These are phyloP conservation scores for Agrotis puta DNA, from an alignment of 2,888 invertebrate species.

Conservation along the genomic window DNA sequence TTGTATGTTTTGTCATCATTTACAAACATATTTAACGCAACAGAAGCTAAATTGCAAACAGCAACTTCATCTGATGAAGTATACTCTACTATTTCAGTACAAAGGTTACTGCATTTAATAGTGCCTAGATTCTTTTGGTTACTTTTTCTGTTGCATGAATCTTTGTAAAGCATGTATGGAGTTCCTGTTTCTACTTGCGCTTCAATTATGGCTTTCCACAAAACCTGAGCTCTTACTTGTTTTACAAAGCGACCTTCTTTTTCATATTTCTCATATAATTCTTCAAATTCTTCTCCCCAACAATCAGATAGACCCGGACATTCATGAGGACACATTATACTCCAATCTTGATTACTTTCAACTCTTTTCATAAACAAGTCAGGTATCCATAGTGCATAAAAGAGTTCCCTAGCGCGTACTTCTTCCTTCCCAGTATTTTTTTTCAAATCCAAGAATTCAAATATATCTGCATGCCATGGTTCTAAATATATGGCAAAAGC, in stretches of 20 bases:
- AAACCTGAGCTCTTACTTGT: constrained; percentile 94
- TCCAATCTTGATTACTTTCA: constrained; percentile 96
- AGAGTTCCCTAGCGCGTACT: constrained; percentile 97
- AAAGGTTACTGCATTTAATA: constrained; percentile 99
- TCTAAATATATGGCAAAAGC: constrained; percentile 99
- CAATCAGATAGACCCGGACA: constrained; percentile 97
- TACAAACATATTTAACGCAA: constrained; percentile 99
- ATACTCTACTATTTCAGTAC: constrained; percentile 99
- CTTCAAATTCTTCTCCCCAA: constrained; percentile 98
- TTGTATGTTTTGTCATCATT: constrained; percentile 95
- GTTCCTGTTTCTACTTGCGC: constrained; percentile 99
- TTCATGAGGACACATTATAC: constrained; percentile 98
- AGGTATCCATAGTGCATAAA: constrained; percentile 99
- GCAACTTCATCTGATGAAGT: constrained; percentile 98
- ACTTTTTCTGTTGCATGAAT: constrained; percentile 98
- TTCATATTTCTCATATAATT: constrained; percentile 96
- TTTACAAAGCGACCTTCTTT: constrained; percentile 93
- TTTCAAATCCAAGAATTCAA: constrained; percentile 98
- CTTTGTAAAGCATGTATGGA: constrained; percentile 99
- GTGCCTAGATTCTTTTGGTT: constrained; percentile 99
- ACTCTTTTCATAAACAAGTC: constrained; percentile 99
- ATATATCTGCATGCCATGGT: constrained; percentile 99
- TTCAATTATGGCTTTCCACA: constrained; percentile 98
- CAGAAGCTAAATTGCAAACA: constrained; percentile 99
- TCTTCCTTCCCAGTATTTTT: constrained; percentile 99